Evolutionary conservation across 2,113 vertebrate species (phyloP).

Genomic region (Pelusios castaneus): DNA sequence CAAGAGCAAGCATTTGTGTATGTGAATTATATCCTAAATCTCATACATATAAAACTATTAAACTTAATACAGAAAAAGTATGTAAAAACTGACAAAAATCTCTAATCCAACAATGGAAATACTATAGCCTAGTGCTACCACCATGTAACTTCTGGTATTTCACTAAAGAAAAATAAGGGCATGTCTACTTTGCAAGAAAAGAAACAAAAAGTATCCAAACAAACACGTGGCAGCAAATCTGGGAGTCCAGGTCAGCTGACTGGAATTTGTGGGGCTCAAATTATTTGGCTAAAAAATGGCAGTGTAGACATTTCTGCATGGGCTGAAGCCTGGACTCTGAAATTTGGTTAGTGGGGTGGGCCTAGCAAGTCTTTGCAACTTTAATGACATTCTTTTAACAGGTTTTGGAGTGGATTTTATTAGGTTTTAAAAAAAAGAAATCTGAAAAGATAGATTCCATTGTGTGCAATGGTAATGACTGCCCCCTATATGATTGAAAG

Average conservation of each 20-base stretch:
- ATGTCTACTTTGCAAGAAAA: background rate
- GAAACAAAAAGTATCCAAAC: background rate
- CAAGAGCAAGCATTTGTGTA: background rate
- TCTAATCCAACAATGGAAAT: background rate
- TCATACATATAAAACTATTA: background rate
- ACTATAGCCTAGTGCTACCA: background rate
- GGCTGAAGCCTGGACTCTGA: background rate
- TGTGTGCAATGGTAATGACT: background rate
- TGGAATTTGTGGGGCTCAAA: background rate
- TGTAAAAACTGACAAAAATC: background rate
- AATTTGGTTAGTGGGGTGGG: background rate
- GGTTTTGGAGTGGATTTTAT: background rate
- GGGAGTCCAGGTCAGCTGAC: background rate
- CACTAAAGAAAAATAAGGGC: background rate
- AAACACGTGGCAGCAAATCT: background rate
- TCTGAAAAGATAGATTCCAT: background rate
- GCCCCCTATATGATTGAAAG: background rate
- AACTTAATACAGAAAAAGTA: rapidly evolving
- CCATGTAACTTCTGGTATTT: background rate
- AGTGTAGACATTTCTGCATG: background rate
- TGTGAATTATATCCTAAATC: background rate
- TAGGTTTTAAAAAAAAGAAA: background rate
- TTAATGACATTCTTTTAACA: background rate
- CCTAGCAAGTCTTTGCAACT: too few species aligned
- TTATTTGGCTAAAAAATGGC: too few species aligned